phyloP scores from a whole-genome alignment of 2,888 invertebrate species.

The Escarpia spicata region DNA sequence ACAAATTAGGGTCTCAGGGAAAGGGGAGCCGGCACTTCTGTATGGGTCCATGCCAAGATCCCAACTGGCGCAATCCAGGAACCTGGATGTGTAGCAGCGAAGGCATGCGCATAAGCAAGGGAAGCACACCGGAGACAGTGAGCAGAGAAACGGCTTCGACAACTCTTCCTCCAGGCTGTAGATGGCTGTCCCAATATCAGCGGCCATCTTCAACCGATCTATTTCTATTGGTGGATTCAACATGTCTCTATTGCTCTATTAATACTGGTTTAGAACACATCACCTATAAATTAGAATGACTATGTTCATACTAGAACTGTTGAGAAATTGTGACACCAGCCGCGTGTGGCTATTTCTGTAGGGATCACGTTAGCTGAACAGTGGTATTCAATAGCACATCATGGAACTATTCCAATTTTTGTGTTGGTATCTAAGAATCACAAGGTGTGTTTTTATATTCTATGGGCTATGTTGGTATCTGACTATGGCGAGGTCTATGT shows the following conservation, averaged over 20 bases:
- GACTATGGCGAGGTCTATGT: too few species aligned
- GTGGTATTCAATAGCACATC: background rate
- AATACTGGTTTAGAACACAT: too few species aligned
- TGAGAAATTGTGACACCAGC: background rate
- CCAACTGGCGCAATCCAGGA: background rate
- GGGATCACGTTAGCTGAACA: background rate
- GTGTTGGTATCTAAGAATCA: background rate
- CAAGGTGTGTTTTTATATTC: too few species aligned
- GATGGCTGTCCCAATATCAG: too few species aligned
- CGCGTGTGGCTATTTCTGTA: background rate
- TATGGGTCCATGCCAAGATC: background rate
- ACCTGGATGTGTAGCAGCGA: background rate
- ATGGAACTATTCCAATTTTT: background rate
- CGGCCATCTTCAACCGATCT: too few species aligned
- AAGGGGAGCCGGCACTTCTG: constrained; percentile 3
- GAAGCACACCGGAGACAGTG: background rate
- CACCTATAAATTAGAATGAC: too few species aligned
- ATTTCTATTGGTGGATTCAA: too few species aligned
- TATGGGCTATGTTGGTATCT: too few species aligned
- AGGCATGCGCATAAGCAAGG: background rate
- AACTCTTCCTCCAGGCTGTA: too few species aligned
- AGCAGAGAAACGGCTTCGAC: background rate
- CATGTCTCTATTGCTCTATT: too few species aligned
- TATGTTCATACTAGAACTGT: background rate
- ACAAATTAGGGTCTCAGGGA: constrained; percentile 16